Percentiles rank a stretch among this genome's conserved stretches.
phyloP scores from a whole-genome alignment of 2,888 invertebrate genomes.

The Cosmopolites sordidus region DNA sequence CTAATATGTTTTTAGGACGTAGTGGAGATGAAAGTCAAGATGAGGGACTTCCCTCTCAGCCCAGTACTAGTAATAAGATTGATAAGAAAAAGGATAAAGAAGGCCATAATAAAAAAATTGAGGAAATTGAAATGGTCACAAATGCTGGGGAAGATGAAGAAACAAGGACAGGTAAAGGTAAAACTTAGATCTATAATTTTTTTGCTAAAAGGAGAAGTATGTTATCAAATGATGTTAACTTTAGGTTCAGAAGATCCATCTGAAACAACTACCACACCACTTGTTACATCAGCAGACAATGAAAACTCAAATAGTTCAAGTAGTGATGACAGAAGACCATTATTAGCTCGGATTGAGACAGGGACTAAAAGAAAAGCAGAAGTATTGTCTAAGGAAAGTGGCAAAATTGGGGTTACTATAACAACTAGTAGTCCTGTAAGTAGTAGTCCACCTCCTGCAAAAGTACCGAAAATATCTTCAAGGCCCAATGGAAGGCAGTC shows the following conservation, averaged over 20 bases:
- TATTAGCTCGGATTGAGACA: constrained; percentile 51
- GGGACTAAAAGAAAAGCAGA: constrained; percentile 75
- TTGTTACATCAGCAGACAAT: constrained; percentile 42
- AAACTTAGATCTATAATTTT: neutral
- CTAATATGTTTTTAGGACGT: constrained; percentile 23
- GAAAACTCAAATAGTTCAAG: constrained; percentile 57
- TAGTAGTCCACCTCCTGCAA: constrained; percentile 52
- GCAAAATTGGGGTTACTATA: constrained; percentile 87
- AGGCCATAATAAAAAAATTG: constrained; percentile 11
- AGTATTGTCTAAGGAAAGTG: constrained; percentile 79
- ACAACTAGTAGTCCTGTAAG: constrained; percentile 63
- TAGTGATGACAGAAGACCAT: constrained; percentile 59
- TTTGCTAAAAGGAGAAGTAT: neutral
- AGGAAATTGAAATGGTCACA: neutral
- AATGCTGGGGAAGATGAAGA: constrained; percentile 51
- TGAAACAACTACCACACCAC: constrained; percentile 22
- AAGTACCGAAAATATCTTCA: constrained; percentile 1
- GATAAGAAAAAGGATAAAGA: constrained; percentile 37
- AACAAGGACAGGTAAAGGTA: constrained; percentile 43
- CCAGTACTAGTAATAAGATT: constrained; percentile 8
- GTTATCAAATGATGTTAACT: neutral
- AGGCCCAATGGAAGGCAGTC: constrained; percentile 14
- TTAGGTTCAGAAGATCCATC: constrained; percentile 26
- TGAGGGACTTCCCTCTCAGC: constrained; percentile 32
- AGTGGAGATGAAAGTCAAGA: constrained; percentile 49